Evolutionary conservation across 2,797 vertebrate species (phyloP), one percentile per base, ranked within the genome.

Genomic region (Enoplosus armatus): DNA sequence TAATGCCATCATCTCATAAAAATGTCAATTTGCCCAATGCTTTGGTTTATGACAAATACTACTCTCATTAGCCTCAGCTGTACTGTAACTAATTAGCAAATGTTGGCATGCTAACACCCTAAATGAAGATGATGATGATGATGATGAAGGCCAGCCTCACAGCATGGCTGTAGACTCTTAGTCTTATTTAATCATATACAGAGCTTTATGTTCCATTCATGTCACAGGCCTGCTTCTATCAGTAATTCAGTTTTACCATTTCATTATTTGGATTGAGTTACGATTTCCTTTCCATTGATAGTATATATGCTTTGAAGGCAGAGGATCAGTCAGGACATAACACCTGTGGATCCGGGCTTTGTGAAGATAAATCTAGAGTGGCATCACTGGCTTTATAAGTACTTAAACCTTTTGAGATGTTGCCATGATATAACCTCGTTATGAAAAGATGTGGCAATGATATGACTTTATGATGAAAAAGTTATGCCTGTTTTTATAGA

Each of bases 401-500:
- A 27, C 20, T 31, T 33, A 43, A 62, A 45, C 18, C 37, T 74
- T 53, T 18, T 39, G 65, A 82, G 39, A 29, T 70, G 7, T 56
- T 79, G 48, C 0, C 6, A 67, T 50, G 62, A 73, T 48, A 29
- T 45, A 55, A 82, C 37, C 26, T 56, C n/a, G n/a, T n/a, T n/a
- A n/a, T 60, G 20, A 62, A 82, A 75, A 68, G 6, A 79, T 50
- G 56, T 66, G 56, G 29, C 11, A 11, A n/a, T 41, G 37, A 53
- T 71, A 12, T 60, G 35, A 76, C 27, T 48, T 60, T 27, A 37
- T 66, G 6, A 65, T 71, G 60, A 66, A 79, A 78, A 74, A 39
- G 14, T 71, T 29, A 41, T 54, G 20, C 76, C 41, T 73, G 33
- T 20, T 72, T 64, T 62, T 45, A 63, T 22, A 78, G 58, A 72